These are phyloP conservation scores for Nudaria mundana DNA, from an alignment of 2,888 invertebrate genomes.

Conservation along the genomic window DNA sequence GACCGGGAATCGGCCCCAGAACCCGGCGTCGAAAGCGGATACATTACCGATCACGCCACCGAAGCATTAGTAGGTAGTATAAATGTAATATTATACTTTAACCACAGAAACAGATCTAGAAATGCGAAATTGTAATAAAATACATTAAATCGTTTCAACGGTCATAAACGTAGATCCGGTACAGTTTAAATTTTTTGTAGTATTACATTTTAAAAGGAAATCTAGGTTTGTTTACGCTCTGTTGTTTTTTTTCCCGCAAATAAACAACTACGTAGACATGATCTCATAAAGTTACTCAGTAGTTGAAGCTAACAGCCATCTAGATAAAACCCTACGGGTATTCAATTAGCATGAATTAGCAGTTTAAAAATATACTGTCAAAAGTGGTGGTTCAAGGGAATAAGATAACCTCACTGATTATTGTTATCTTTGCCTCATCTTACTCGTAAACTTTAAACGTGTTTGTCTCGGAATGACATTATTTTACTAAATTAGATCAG, in stretches of 20 bases:
- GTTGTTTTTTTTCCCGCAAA: slow-evolving; percentile 7
- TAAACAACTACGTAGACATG: slow-evolving; percentile 9
- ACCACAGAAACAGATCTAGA: no score
- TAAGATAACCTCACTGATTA: slow-evolving; percentile 70
- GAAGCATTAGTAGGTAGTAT: no score
- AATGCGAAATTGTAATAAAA: no score
- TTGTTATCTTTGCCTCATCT: slow-evolving; percentile 60
- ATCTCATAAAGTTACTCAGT: slow-evolving; percentile 17
- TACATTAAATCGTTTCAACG: no score
- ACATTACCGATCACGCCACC: no score
- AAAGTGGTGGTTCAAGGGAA: slow-evolving; percentile 68
- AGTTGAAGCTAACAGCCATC: slow-evolving; percentile 35
- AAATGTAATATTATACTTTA: no score
- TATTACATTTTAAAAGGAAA: slow-evolving; percentile 19
- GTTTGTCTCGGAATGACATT: slow-evolving; percentile 45
- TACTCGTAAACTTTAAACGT: slow-evolving; percentile 50
- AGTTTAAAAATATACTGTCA: slow-evolving; percentile 57
- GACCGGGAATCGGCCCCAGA: no score
- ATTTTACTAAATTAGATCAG: no score
- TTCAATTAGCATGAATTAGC: slow-evolving; percentile 57
- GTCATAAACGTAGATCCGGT: no score
- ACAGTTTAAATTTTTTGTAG: slow-evolving; percentile 4
- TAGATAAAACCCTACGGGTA: slow-evolving; percentile 52
- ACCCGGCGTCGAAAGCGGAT: no score
- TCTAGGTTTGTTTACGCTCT: slow-evolving; percentile 13